phyloP scores from a whole-genome alignment of 2,888 invertebrate genomes.

The Clistopyga incitator region DNA sequence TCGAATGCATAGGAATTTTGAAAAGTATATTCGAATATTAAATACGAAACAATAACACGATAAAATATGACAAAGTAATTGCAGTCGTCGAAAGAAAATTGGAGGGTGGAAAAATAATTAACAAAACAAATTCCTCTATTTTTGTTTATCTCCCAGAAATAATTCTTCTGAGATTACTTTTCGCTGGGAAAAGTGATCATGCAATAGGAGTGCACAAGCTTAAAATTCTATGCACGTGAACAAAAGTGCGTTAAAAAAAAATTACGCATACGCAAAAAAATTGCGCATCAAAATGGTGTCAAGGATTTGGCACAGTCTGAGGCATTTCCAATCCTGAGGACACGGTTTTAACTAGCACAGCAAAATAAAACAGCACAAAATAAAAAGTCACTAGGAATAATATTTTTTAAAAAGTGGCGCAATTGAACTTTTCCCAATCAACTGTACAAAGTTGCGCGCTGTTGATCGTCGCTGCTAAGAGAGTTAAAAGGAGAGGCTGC shows the following conservation, averaged over 20 bases:
- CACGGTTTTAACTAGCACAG: slow-evolving; percentile 31
- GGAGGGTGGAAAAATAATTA: too few relatives aligned
- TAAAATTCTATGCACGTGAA: background rate
- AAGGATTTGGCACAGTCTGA: slow-evolving; percentile 76
- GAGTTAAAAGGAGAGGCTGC: slow-evolving; percentile 24
- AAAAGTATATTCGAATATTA: too few relatives aligned
- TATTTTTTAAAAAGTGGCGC: slow-evolving; percentile 10
- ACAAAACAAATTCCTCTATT: background rate
- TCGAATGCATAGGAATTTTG: too few relatives aligned
- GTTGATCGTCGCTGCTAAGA: background rate
- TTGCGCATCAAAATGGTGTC: slow-evolving; percentile 48
- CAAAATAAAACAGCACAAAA: slow-evolving; percentile 2
- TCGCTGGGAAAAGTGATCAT: background rate
- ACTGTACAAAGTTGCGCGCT: slow-evolving; percentile 39
- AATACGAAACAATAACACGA: too few relatives aligned
- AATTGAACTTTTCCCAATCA: slow-evolving; percentile 46
- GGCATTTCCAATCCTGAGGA: slow-evolving; percentile 75
- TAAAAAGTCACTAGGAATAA: background rate
- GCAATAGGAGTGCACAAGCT: background rate
- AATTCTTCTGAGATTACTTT: background rate
- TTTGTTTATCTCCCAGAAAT: background rate
- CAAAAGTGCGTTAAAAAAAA: slow-evolving; percentile 8
- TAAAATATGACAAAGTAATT: too few relatives aligned
- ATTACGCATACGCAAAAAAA: slow-evolving; percentile 28
- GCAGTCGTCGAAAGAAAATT: too few relatives aligned